A percentile compares a stretch with the other conserved stretches of the same genome.
Evolutionary conservation across 2,797 vertebrate species (phyloP).

Genomic region (Peromyscus aztecus): DNA sequence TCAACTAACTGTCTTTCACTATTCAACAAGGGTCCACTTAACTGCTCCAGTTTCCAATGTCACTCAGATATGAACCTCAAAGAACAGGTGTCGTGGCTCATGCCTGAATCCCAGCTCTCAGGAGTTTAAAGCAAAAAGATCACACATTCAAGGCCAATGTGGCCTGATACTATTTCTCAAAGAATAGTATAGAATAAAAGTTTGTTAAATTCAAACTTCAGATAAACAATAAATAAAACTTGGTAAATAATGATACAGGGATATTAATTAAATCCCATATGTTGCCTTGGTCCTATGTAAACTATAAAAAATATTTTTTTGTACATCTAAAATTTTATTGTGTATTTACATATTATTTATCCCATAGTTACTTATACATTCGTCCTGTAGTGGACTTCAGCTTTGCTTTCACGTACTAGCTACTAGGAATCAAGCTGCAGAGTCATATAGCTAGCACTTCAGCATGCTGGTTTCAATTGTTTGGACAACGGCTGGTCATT

Average conservation of each 20-base stretch:
- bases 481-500: neutral
- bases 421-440: neutral
- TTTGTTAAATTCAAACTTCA: conserved; percentile 35
- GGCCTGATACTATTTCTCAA: neutral
- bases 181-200: neutral
- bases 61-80: conserved; percentile 11
- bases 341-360: neutral
- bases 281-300: neutral
- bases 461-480: neutral
- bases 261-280: neutral
- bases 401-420: neutral
- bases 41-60: neutral
- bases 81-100: neutral
- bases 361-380: neutral
- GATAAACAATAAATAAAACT: neutral
- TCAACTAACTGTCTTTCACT: neutral
- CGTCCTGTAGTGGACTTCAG: neutral
- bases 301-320: neutral
- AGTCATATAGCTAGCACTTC: neutral
- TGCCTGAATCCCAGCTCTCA: neutral
- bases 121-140: neutral
- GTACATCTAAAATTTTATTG: neutral
- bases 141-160: neutral
- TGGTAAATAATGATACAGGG: neutral
- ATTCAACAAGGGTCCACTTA: neutral